Base-by-base conservation (phyloP, 64 coral and sea anemone genomes). In the Dendrophyllia cribrosa region DNA sequence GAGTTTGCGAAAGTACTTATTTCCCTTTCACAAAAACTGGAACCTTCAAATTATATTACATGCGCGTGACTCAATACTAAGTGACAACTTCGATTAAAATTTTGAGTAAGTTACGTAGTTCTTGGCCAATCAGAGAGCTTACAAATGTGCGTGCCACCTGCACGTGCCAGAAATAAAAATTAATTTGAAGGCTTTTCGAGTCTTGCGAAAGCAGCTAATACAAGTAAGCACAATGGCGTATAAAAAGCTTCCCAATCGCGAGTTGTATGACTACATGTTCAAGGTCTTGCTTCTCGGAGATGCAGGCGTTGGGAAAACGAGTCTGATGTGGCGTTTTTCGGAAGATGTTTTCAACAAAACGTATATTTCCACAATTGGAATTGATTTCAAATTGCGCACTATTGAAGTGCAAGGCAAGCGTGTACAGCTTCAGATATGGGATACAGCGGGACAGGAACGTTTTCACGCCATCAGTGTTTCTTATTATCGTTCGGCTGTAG, bases 261-360 rank as follows among this genome's bases (percentile, higher is more conserved):
- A 82, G 26, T 8, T 60, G 16, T 98, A 93, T 75, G 96, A 98
- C 70, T 89, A 95, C 17, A 91, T 98, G 59, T 98, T 98, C 47
- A 98, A 98, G 76, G 89, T 98, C 56, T 87, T 98, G 25, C 83
- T 98, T 23, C 78, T 87, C 59, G 84, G 84, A 87, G 84, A 87
- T 59, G 64, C 65, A 3, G 84, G 84, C 6, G 84, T 87, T 25
- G 84, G 84, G n/a, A 87, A 87, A 50, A 87, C 84, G 22, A 87
- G 70, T 45, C 9, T 87, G 1, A 69, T 87, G 65, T 71, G 64
- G 64, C 15, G 84, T 4, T 87, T 87, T 74, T 87, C 65, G 4
- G 64, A 87, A 24, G 70, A 87, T 53, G 53, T 55, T 22, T 87
- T 87, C n/a, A 87, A 87, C n/a, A 53, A 72, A 2, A 87, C 64